Evolutionary conservation across 1,140 invertebrate species (phyloP), one percentile per base, ranked within the genome.

Genomic region (Calliphora vicina): DNA sequence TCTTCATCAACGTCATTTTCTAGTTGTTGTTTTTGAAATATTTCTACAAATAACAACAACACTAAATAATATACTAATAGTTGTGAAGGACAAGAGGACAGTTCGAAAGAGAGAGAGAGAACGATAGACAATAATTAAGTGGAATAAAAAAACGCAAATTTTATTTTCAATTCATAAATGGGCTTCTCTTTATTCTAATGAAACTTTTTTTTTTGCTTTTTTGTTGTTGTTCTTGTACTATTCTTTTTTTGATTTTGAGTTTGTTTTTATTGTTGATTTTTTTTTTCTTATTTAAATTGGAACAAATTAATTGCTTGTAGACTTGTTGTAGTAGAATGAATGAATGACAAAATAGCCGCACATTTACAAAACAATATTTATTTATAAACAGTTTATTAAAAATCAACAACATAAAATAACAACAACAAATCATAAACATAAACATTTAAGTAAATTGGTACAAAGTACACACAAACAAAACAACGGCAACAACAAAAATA

Each of bases 251-350:
- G 61, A 67, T 57, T 57, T 57, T 23, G 61, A 10, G 9, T 13
- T 43, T 78, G n/a, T 78, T 78, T 13, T 78, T 23, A 1, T 29
- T 73, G 25, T 73, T 3, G 25, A 13, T 35, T 76, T 29, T 35
- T 2, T 76, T 9, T 73, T 35, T n/a, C 15, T 78, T 20, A 23
- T 67, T 67, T 67, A 78, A 78, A 78, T 78, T 78, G 35, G 74
- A 78, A 78, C 74, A 78, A 78, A 78, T 78, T 78, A 78, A 78
- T 78, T 78, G 74, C 35, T 78, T 78, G 74, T 78, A 78, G 15
- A 15, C 15, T 23, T n/a, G 10, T 20, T 25, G 61, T 67, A 23
- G 42, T 50, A 13, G 10, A 17, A n/a, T 57, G 45, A 17, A n/a
- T 74, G 26, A 43, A 43, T 78, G 74, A 78, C 74, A 78, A 78